Base-by-base conservation (phyloP, 1,140 invertebrate genomes). In the Oryzaephilus surinamensis region DNA sequence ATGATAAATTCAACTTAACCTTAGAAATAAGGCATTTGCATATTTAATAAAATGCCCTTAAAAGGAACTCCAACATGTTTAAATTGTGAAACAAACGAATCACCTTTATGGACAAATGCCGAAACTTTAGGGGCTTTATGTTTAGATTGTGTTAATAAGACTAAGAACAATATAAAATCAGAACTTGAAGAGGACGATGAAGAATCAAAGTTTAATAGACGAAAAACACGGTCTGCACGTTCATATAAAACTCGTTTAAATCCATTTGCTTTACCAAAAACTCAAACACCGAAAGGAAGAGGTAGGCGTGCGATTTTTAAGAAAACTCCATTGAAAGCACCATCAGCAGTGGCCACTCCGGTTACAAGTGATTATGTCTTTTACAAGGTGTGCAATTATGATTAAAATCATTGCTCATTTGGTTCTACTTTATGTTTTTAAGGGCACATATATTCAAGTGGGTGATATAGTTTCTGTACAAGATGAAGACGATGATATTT, bases 401-500 rank as follows among this genome's bases (percentile, higher is more conserved):
- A 8, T 28, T 28, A 5, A 7, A 27, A 20, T 17, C n/a, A 14
- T 11, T n/a, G 3, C 8, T 38, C 6, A 19, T 12, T 24, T 6
- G 6, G 11, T n/a, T n/a, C 11, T 24, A 24, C 10, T 6, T 7
- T 0, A 10, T 20, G 38, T 53, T 53, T 60, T 61, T 18, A 55
- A 80, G 71, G 86, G 84, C 12, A 76, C 71, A 44, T 92, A 91
- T 63, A 84, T 82, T 65, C 86, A 92, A 74, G 68, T 86, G 23
- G 91, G 91, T 5, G 91, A 95, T 59, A 85, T 95, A 55, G 88
- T 94, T 0, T 90, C 86, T 1, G 68, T 94, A 54, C 69, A 80
- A 17, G 88, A 92, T 57, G 61, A 75, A 20, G 77, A 83, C 36
- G 79, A 81, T 32, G 77, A 74, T 31, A 73, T 79, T 29, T 94